These are phyloP conservation scores for Caenorhabditis japonica DNA, from an alignment of 2,888 invertebrate species.

Conservation along the genomic window DNA sequence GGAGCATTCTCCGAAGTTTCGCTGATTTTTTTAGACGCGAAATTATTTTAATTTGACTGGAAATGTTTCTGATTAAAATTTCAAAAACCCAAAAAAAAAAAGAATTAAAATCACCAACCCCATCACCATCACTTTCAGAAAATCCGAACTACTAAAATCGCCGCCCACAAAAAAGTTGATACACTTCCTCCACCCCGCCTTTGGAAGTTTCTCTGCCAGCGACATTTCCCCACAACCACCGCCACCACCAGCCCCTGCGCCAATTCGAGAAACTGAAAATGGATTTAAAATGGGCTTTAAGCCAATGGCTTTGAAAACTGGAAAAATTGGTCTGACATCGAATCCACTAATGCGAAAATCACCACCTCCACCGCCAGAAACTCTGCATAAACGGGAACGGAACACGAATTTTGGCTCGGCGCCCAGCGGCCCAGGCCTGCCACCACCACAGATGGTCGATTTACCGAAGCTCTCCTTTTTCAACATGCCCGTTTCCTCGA, in stretches of 20 bases:
- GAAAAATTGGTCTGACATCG: background rate
- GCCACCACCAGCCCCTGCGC: slow-evolving; percentile 12
- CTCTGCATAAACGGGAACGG: slow-evolving; percentile 1
- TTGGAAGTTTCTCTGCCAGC: slow-evolving; percentile 18
- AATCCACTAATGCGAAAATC: background rate
- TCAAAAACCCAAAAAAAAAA: no score
- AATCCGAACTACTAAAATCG: background rate
- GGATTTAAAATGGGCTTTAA: slow-evolving; percentile 23
- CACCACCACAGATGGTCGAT: slow-evolving; percentile 38
- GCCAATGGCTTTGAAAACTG: slow-evolving; percentile 30
- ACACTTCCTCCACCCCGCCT: slow-evolving; percentile 36
- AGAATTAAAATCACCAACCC: no score
- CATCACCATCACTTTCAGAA: background rate
- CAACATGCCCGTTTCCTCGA: no score
- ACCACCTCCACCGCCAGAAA: background rate
- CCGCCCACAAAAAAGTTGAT: slow-evolving; percentile 5
- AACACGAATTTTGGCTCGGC: slow-evolving; percentile 22
- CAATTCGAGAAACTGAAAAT: slow-evolving; percentile 14
- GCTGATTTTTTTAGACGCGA: no score
- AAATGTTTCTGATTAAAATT: no score
- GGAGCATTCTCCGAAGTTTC: no score
- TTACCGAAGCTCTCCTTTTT: slow-evolving; percentile 35
- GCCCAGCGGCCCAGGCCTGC: background rate
- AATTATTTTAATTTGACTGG: no score
- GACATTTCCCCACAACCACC: slow-evolving; percentile 12